Conservation (phyloP, 2,113 vertebrate species). For the Prunella himalayana region DNA sequence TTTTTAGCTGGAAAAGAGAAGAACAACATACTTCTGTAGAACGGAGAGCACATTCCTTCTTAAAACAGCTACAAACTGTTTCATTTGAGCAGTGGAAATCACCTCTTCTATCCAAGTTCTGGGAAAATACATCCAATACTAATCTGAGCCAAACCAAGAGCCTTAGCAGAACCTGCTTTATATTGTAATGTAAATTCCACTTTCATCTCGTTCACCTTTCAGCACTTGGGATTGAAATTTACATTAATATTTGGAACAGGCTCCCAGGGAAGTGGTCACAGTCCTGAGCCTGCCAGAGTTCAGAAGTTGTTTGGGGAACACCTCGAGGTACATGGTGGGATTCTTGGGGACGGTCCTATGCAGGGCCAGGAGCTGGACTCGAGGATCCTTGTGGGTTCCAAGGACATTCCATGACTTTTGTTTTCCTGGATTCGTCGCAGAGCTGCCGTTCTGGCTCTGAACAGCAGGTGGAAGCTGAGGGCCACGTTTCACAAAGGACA, state of each 20-base stretch:
- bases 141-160: not conserved
- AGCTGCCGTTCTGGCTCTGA: slow-evolving; percentile 41
- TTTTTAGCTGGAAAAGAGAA: slow-evolving; percentile 78
- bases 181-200: not conserved
- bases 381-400: not conserved
- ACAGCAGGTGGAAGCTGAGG: slow-evolving; percentile 70
- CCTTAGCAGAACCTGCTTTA: not conserved
- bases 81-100: not conserved
- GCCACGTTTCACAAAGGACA: not conserved
- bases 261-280: not conserved
- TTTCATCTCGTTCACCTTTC: not conserved
- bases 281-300: not conserved
- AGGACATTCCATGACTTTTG: not conserved
- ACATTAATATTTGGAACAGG: not conserved
- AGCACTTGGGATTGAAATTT: not conserved
- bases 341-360: not conserved
- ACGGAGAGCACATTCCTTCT: not conserved
- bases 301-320: not conserved
- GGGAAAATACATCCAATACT: not conserved
- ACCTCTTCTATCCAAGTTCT: not conserved
- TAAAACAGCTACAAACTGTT: not conserved
- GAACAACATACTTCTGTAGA: not conserved
- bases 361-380: not conserved
- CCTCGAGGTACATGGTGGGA: not conserved
- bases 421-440: accelerated